Percentiles rank a stretch among this genome's conserved stretches.
Conservation (phyloP, 2,888 invertebrate species). For the Buathra laborator region DNA sequence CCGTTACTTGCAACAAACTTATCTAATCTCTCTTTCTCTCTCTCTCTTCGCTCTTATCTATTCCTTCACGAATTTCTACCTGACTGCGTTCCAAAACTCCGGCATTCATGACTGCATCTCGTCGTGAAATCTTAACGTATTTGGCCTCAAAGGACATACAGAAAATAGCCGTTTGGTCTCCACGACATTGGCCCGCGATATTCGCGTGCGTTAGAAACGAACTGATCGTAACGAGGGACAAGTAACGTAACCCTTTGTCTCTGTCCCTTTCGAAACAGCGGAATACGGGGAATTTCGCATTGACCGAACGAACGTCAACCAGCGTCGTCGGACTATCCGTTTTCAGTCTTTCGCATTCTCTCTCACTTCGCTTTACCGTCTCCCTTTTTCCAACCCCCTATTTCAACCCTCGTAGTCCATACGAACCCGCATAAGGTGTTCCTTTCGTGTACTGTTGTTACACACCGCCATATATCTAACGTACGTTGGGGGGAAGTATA, state of each 20-base stretch:
- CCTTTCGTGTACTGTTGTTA: neutral
- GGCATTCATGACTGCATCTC: neutral
- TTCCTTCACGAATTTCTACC: neutral
- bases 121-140: neutral
- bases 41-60: neutral
- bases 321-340: conserved; percentile 26
- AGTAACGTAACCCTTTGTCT: conserved; percentile 48
- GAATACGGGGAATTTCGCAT: conserved; percentile 44
- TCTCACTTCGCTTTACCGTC: conserved; percentile 1
- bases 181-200: conserved; percentile 3
- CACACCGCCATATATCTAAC: conserved; percentile 3
- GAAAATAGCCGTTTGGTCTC: neutral
- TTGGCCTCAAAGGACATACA: neutral
- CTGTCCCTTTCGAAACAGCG: neutral
- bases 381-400: conserved; percentile 19
- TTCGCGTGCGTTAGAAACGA: neutral
- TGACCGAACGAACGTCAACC: conserved; percentile 31
- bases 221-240: conserved; percentile 35
- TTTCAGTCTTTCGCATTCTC: conserved; percentile 38
- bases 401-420: neutral
- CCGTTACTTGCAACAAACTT: neutral
- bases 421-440: conserved; percentile 17
- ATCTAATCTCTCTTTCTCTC: neutral
- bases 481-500: conserved; percentile 14
- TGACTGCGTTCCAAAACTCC: neutral